Base-by-base conservation (phyloP, 2,113 vertebrate genomes). In the Dipodomys ordii region DNA sequence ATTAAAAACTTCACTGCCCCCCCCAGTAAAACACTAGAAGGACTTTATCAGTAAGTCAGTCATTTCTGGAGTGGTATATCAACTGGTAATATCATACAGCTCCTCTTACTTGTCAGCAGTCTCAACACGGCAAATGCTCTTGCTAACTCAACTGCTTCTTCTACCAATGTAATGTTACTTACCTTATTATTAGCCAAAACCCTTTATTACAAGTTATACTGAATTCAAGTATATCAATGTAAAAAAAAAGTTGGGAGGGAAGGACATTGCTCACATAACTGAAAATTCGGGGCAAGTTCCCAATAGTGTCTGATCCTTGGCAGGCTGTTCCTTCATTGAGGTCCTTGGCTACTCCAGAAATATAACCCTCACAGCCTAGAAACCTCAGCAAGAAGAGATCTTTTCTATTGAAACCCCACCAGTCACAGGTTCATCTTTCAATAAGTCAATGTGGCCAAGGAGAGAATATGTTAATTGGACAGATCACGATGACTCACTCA, bases 221-320 rank as follows among this genome's bases (percentile, higher is more conserved):
- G 7, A 88, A 76, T 88, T 85, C 68, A 92, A 72, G 90, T 68
- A 57, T 18, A 57, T 57, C 15, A 57, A 57, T 49, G 49, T 86
- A 92, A 68, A 7, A 32, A 35, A 32, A 35, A 76, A 44, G 22
- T 72, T 39, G 39, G 32, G 16, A 32, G 15, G 25, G 16, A 53
- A 32, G 1, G 18, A 39, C 4, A 80, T 7, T 20, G n/a, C 44
- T 82, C 74, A 85, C 11, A 67, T n/a, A 83, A 82, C 7, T 32
- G 7, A 92, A 95, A 78, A 78, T 87, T 71, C 16, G 81, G 35
- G 39, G 23, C 67, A 91, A 87, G 35, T 86, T 93, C 39, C 62
- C 30, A 69, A 76, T 20, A 72, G 73, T 53, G 30, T 77, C 9
- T 79, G 6, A 83, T 9, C 27, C 9, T 72, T 76, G 4, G 46